A percentile compares a stretch with the other conserved stretches of the same genome.
phyloP scores from a whole-genome alignment of 2,888 invertebrate genomes.

The Boloria selene region DNA sequence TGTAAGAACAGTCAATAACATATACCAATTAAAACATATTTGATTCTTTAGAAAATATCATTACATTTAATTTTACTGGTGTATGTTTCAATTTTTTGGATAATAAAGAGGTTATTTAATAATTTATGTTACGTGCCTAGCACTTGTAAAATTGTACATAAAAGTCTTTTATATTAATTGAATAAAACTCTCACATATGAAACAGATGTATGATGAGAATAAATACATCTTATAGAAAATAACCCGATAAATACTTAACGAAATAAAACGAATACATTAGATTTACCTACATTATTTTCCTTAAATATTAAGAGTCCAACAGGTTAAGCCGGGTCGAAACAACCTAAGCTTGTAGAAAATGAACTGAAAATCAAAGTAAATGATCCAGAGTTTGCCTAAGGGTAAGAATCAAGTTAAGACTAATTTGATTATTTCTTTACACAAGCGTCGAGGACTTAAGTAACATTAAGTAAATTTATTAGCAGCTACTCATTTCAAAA shows the following conservation, averaged over 20 bases:
- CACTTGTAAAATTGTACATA: too few species aligned
- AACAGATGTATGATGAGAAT: too few species aligned
- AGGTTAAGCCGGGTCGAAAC: conserved; percentile 11
- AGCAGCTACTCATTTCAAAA: conserved; percentile 1
- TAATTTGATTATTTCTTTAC: conserved; percentile 41
- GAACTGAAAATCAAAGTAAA: conserved; percentile 29
- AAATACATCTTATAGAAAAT: too few species aligned
- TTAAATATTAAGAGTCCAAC: conserved; percentile 1
- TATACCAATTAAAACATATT: not conserved
- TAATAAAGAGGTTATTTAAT: too few species aligned
- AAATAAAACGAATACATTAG: not conserved
- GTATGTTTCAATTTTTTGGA: too few species aligned
- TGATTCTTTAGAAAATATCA: not conserved
- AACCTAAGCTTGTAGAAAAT: conserved; percentile 19
- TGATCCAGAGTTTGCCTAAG: conserved; percentile 15
- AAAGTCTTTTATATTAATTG: too few species aligned
- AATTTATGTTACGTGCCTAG: too few species aligned
- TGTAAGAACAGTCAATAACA: not conserved
- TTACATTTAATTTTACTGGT: not conserved
- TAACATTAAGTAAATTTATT: conserved; percentile 2
- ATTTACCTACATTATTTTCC: not conserved
- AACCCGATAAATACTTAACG: not conserved
- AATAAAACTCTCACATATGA: too few species aligned
- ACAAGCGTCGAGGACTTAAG: conserved; percentile 11
- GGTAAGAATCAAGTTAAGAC: conserved; percentile 40